phyloP scores from a whole-genome alignment of 64 coral and sea anemone species.

The Stylophora pistillata region DNA sequence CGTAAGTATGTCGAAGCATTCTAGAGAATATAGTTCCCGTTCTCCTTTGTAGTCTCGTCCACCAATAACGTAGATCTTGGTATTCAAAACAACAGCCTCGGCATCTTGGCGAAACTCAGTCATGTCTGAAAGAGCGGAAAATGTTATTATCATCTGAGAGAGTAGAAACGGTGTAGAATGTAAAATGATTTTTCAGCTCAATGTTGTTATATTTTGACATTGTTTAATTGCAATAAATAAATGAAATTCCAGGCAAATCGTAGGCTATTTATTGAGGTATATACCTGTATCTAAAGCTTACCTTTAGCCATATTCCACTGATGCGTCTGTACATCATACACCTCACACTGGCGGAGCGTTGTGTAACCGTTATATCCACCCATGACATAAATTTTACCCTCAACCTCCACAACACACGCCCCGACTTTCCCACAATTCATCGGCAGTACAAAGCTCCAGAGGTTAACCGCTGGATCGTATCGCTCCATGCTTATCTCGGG shows the following conservation, averaged over 20 bases:
- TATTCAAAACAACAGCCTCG: slow-evolving; percentile 53
- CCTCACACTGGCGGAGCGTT: slow-evolving; percentile 67
- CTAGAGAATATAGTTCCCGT: slow-evolving; percentile 53
- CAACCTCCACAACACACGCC: slow-evolving; percentile 67
- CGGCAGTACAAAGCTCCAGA: slow-evolving; percentile 81
- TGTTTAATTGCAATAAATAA: no score
- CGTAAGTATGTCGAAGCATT: slow-evolving; percentile 55
- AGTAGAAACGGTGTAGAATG: no score
- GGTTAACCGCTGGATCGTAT: slow-evolving; percentile 71
- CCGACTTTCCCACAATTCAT: slow-evolving; percentile 89
- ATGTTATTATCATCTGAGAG: background rate
- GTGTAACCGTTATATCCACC: slow-evolving; percentile 82
- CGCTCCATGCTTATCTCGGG: slow-evolving; percentile 86
- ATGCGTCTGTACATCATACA: slow-evolving; percentile 62
- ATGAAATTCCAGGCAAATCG: no score
- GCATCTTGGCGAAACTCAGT: slow-evolving; percentile 74
- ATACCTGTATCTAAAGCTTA: background rate
- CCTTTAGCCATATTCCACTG: slow-evolving; percentile 61
- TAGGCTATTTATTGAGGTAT: no score
- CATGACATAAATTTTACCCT: slow-evolving; percentile 70
- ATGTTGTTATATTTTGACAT: no score
- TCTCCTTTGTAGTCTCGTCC: slow-evolving; percentile 65
- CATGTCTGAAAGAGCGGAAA: slow-evolving; percentile 59
- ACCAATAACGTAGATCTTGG: slow-evolving; percentile 73
- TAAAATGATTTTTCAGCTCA: no score